Evolutionary conservation across 2,113 vertebrate genomes (phyloP), one percentile per base, ranked within the genome.

Genomic region (Elanus axillaris): DNA sequence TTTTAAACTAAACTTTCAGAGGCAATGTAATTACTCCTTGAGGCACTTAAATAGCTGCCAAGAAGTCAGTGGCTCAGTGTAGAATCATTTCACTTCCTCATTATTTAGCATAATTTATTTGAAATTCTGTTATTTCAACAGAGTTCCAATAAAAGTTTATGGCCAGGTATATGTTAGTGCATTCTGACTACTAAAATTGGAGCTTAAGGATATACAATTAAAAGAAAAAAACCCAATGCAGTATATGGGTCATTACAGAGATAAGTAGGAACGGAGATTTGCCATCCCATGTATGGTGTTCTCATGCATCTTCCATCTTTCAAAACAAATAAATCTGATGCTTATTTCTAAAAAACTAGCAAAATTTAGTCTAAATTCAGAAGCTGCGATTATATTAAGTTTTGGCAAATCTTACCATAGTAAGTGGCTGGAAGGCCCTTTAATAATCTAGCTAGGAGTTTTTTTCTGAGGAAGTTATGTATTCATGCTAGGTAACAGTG

Each of bases 51-150:
- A 91, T 91, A 85, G 76, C 91, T 95, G 84, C 64, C 84, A 87
- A 87, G 73, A 89, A 91, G 72, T 81, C 68, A 77, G 76, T 81
- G 87, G 31, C 84, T 95, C 36, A 82, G 43, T 56, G 40, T 78
- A 93, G 58, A 90, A 91, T 82, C 73, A 66, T 90, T 97, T 94
- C 74, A 78, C 32, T 93, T 94, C 53, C 48, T 95, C 69, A 34
- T 87, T 94, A 90, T 82, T 94, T 91, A 84, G 62, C 66, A 66
- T 97, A 94, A 91, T 96, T 95, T 91, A 94, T 95, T 93, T 91
- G 79, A 92, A 79, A 76, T 84, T 77, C 36, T 94, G 74, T 91
- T 96, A 92, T 92, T 94, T 94, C 75, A 94, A 56, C 52, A 60
- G 48, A 95, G 48, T 93, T 93, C 92, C 66, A 67, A 73, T 95